Evolutionary conservation across 2,797 vertebrate species (phyloP).

Genomic region (Pipistrellus pipistrellus): DNA sequence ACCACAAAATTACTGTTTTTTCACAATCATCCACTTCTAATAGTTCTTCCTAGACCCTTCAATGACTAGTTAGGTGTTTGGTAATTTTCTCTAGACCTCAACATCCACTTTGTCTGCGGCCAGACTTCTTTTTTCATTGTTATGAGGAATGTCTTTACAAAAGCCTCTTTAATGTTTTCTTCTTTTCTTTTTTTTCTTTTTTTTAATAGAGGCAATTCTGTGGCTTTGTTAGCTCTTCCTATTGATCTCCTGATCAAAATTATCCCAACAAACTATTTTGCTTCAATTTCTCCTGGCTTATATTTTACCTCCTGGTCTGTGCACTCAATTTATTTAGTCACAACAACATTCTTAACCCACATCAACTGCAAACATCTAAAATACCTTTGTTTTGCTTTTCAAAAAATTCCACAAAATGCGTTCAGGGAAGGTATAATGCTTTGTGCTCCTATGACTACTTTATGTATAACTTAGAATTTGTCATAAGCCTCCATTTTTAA

Average conservation of each 20-base stretch:
- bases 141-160: constrained; percentile 72
- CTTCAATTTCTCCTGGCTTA: constrained; percentile 37
- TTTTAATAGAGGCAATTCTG: constrained; percentile 33
- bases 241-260: constrained; percentile 66
- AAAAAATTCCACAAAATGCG: not conserved
- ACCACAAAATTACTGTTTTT: constrained; percentile 76
- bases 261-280: not conserved
- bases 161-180: constrained; percentile 59
- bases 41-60: constrained; percentile 70
- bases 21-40: constrained; percentile 75
- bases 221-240: constrained; percentile 52
- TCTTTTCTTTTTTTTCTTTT: not conserved
- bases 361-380: not conserved
- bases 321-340: not conserved
- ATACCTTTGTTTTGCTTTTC: not conserved
- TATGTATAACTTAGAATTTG: not conserved
- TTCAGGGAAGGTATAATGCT: not conserved
- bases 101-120: constrained; percentile 57
- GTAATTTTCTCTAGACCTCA: constrained; percentile 72
- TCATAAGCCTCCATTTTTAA: not conserved
- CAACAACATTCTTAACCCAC: not conserved
- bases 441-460: not conserved
- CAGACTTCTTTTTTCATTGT: constrained; percentile 71
- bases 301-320: not conserved
- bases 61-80: constrained; percentile 71